Evolutionary conservation across 2,888 invertebrate species (phyloP).

Genomic region (Helobdella robusta): DNA sequence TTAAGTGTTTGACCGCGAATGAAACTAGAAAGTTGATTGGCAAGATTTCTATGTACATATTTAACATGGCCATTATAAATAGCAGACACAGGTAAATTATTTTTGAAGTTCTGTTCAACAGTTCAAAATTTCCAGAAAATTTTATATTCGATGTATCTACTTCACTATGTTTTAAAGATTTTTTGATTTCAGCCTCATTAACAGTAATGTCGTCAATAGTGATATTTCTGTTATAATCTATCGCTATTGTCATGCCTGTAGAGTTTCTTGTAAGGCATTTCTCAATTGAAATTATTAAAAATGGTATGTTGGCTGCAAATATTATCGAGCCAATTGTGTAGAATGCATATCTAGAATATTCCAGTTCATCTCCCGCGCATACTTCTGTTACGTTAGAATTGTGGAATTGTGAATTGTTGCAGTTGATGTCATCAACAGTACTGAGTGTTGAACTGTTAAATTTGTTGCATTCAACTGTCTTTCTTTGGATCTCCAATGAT

Average conservation of each 20-base stretch:
- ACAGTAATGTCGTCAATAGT: not conserved
- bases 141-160: not conserved
- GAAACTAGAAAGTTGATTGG: constrained; percentile 21
- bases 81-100: constrained; percentile 16
- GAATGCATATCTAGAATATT: constrained; percentile 23
- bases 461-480: not conserved
- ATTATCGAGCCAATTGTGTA: constrained; percentile 21
- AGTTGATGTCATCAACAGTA: not conserved
- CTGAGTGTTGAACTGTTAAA: not conserved
- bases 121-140: not conserved
- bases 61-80: constrained; percentile 23
- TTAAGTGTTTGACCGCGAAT: constrained; percentile 24
- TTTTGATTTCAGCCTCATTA: not conserved
- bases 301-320: constrained; percentile 9
- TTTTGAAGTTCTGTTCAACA: not conserved
- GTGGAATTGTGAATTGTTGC: not conserved
- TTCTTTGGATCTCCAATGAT: not conserved
- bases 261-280: not conserved
- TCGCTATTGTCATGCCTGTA: not conserved
- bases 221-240: not conserved
- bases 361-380: not conserved
- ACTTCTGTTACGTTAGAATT: not conserved
- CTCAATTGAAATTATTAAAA: constrained; percentile 12
- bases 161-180: too few species aligned
- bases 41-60: constrained; percentile 26